These are phyloP conservation scores for Gephyroberyx darwinii DNA, from an alignment of 2,797 vertebrate species.

Conservation along the genomic window DNA sequence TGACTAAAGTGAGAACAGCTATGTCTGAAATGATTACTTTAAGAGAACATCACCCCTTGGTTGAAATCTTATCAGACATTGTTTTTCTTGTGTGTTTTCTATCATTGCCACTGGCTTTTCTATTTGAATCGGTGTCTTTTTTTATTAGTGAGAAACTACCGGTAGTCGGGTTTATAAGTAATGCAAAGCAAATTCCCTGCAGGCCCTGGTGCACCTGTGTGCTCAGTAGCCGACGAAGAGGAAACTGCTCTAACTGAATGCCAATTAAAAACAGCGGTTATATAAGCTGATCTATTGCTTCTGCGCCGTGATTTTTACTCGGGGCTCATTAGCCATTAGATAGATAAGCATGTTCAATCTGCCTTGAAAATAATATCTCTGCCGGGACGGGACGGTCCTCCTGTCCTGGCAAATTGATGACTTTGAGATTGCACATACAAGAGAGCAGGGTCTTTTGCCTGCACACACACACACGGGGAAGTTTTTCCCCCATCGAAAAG, in stretches of 20 bases:
- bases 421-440: not conserved
- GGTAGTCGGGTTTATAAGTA: too few relatives aligned
- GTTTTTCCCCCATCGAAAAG: not conserved
- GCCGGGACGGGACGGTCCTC: not conserved
- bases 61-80: too few relatives aligned
- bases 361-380: conserved; percentile 19
- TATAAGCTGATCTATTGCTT: conserved; percentile 20
- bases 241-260: conserved; percentile 1
- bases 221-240: conserved; percentile 3
- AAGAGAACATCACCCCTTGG: too few relatives aligned
- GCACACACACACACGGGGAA: not conserved
- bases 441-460: not conserved
- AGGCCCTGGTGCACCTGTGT: conserved; percentile 1
- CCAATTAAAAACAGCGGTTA: conserved; percentile 24
- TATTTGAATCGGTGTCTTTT: too few relatives aligned
- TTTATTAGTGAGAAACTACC: too few relatives aligned
- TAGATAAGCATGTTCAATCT: conserved; percentile 21
- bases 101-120: too few relatives aligned
- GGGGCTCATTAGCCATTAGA: conserved; percentile 31
- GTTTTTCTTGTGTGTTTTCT: too few relatives aligned
- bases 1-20: too few relatives aligned
- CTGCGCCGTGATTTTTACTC: not conserved
- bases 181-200: too few relatives aligned
- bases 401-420: not conserved
- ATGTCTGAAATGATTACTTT: too few relatives aligned